A percentile compares a stretch with the other conserved stretches of the same genome.
These are phyloP conservation scores for Drosophila mayri DNA, from an alignment of 1,140 invertebrate genomes.

Conservation along the genomic window DNA sequence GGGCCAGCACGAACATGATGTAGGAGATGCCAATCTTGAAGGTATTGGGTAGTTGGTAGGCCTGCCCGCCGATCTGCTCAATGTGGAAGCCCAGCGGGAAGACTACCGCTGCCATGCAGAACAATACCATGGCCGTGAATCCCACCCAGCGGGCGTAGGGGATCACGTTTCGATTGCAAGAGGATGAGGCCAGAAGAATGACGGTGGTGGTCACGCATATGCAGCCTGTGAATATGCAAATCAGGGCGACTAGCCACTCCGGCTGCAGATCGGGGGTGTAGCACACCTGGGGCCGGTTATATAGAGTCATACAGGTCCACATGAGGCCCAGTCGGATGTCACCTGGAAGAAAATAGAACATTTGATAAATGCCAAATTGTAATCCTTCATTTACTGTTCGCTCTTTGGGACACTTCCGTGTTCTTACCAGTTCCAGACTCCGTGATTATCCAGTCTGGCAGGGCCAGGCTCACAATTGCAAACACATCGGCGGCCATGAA, in stretches of 20 bases:
- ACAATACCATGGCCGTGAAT: slow-evolving; percentile 98
- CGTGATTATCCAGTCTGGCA: slow-evolving; percentile 98
- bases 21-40: slow-evolving; percentile 98
- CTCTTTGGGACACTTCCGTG: not conserved
- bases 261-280: slow-evolving; percentile 94
- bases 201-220: slow-evolving; percentile 96
- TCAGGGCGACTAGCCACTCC: slow-evolving; percentile 95
- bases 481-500: slow-evolving; percentile 97
- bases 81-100: slow-evolving; percentile 98
- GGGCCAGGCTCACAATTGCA: slow-evolving; percentile 95
- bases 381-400: too few species aligned
- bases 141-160: slow-evolving; percentile 97
- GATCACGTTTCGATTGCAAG: slow-evolving; percentile 95
- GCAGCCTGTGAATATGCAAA: slow-evolving; percentile 96
- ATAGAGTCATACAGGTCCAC: slow-evolving; percentile 97
- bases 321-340: slow-evolving; percentile 92
- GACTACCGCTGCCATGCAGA: slow-evolving; percentile 97
- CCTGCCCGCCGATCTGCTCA: slow-evolving; percentile 97
- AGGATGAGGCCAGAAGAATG: slow-evolving; percentile 93
- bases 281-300: slow-evolving; percentile 94
- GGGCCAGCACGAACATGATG: slow-evolving; percentile 96
- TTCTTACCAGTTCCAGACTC: slow-evolving; percentile 90
- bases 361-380: not conserved
- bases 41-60: slow-evolving; percentile 97
- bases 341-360: slow-evolving; percentile 85